Evolutionary conservation across 2,113 vertebrate species (phyloP).

Genomic region (Atrichornis clamosus): DNA sequence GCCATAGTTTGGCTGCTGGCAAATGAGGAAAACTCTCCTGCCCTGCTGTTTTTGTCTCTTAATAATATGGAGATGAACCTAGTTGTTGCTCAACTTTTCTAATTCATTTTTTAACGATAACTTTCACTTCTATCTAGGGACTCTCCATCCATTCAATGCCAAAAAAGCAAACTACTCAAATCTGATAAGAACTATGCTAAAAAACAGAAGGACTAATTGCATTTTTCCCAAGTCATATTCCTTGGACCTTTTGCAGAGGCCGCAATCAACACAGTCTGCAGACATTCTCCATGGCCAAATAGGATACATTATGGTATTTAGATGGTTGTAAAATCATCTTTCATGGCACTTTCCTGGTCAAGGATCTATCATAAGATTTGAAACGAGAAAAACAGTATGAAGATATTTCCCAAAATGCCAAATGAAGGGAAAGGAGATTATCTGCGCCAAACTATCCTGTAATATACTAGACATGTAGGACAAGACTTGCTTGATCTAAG

Average conservation of each 20-base stretch:
- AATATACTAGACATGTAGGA: not conserved
- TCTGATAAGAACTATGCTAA: not conserved
- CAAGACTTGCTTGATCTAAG: not conserved
- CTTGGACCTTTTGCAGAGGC: not conserved
- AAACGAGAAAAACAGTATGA: not conserved
- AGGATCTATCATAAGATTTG: not conserved
- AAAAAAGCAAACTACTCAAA: not conserved
- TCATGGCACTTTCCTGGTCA: not conserved
- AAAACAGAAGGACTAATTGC: not conserved
- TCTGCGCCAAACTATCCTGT: not conserved
- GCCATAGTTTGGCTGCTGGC: slow-evolving; percentile 13
- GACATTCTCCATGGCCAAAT: not conserved
- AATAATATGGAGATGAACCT: not conserved
- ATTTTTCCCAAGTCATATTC: not conserved
- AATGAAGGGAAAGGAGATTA: not conserved
- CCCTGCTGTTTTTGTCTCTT: slow-evolving; percentile 13
- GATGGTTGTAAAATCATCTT: not conserved
- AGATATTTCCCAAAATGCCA: not conserved
- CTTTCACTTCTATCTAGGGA: not conserved
- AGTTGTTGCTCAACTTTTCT: not conserved
- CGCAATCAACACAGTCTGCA: not conserved
- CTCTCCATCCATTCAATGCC: not conserved
- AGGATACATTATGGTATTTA: not conserved
- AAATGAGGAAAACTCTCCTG: not conserved
- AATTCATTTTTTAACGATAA: not conserved